Percentiles rank a stretch among this genome's conserved stretches.
phyloP scores from a whole-genome alignment of 1,140 invertebrate genomes.

The Leptinotarsa texana region DNA sequence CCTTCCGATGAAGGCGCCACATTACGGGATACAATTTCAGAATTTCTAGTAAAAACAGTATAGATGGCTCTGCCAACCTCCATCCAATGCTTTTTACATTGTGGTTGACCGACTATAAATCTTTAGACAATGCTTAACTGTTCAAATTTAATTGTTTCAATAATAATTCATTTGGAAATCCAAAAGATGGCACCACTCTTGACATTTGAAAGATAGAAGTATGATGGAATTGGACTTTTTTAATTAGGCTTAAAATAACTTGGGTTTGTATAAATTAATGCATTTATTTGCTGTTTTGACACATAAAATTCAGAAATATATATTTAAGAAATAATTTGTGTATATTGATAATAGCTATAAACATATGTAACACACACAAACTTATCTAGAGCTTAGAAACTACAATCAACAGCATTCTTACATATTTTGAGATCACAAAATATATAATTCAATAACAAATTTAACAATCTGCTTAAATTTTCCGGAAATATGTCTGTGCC shows the following conservation, averaged over 20 bases:
- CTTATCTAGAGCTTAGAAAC: constrained; percentile 48
- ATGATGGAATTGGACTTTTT: too few species aligned
- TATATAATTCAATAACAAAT: constrained; percentile 55
- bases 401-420: constrained; percentile 52
- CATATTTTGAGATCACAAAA: constrained; percentile 56
- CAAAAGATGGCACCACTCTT: too few species aligned
- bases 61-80: too few species aligned
- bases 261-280: constrained; percentile 51
- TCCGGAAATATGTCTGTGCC: constrained; percentile 23
- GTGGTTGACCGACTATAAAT: too few species aligned
- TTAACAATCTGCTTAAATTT: constrained; percentile 44
- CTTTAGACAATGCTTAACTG: too few species aligned
- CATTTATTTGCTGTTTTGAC: constrained; percentile 52
- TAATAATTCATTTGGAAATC: too few species aligned
- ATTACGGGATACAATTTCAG: too few species aligned
- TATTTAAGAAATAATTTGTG: constrained; percentile 53
- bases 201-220: too few species aligned
- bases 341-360: constrained; percentile 52
- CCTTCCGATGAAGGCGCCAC: too few species aligned
- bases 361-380: constrained; percentile 48
- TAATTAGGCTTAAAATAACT: not conserved
- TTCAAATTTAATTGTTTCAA: too few species aligned
- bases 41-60: too few species aligned
- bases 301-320: constrained; percentile 56
- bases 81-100: too few species aligned